Conservation (phyloP, 2,797 vertebrate genomes). For the Loris lydekkerianus region DNA sequence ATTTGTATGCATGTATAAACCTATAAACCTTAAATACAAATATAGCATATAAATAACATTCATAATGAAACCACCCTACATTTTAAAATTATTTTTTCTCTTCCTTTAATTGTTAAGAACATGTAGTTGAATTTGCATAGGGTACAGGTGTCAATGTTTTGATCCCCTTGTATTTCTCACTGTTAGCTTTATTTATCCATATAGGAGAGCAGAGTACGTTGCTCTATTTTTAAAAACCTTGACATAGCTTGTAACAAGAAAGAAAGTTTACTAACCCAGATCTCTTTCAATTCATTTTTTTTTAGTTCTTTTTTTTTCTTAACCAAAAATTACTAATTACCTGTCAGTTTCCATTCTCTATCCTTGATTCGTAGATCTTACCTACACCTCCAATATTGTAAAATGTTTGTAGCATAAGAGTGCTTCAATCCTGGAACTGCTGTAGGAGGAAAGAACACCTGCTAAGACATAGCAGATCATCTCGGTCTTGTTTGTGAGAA, state of each 20-base stretch:
- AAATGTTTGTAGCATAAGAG: background rate
- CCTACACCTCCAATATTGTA: background rate
- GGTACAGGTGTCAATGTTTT: background rate
- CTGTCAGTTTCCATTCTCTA: conserved; percentile 15
- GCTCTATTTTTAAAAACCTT: background rate
- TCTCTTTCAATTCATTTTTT: background rate
- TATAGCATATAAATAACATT: background rate
- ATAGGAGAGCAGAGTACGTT: background rate
- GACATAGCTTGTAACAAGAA: background rate
- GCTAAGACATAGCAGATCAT: background rate
- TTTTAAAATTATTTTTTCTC: conserved; percentile 14
- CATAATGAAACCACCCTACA: background rate
- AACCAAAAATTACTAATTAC: background rate
- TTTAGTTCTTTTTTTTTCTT: conserved; percentile 44
- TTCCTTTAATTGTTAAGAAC: background rate
- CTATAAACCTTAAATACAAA: background rate
- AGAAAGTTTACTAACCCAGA: background rate
- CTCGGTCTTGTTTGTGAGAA: background rate
- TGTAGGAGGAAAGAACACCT: background rate
- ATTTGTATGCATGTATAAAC: no score
- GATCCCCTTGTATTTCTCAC: background rate
- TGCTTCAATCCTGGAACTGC: background rate
- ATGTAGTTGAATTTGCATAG: background rate
- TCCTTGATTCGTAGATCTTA: conserved; percentile 17
- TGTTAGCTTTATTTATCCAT: background rate